Evolutionary conservation across 2,797 vertebrate genomes (phyloP), one percentile per base, ranked within the genome.

Genomic region (Triplophysa bombifrons): DNA sequence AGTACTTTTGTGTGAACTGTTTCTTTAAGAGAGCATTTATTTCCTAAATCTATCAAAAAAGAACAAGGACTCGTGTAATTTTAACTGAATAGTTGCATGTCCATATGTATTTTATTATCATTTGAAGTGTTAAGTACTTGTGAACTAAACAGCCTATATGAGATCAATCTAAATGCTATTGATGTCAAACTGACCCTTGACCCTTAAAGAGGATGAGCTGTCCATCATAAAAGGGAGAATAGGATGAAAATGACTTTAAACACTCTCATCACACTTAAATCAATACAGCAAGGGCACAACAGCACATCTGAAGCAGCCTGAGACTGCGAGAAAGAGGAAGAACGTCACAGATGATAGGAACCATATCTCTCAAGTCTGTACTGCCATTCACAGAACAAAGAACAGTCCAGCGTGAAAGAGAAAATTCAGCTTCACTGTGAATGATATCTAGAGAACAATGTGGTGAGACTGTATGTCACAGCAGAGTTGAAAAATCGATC

Each of bases 101-200:
- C 0, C 44, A 30, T 25, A 60, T 38, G 34, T 38, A 16, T 27
- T 63, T 63, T 34, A 3, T 17, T 16, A 65, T n/a, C n/a, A 65
- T 9, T n/a, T 19, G 30, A 64, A 7, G n/a, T 64, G 17, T 41
- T 12, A 41, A 65, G 12, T 38, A 25, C 14, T 63, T 19, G 61
- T n/a, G 9, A 38, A 38, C 27, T 7, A n/a, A 20, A 27, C 8
- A 38, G 53, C 20, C 61, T 68, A 34, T 61, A 63, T 46, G 60
- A 48, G 61, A 34, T 76, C 48, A 16, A 73, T 80, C 63, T 76
- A 77, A 83, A 80, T 77, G 78, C 69, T 64, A 69, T 80, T 69
- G 34, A 3, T 34, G 50, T 55, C 20, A 16, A 16, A 48, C 11
- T 70, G 67, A 65, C 46, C 64, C 27, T 38, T 72, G 16, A 25